Conservation (phyloP, 2,888 invertebrate genomes). For the Megaustenia siamemsis region DNA sequence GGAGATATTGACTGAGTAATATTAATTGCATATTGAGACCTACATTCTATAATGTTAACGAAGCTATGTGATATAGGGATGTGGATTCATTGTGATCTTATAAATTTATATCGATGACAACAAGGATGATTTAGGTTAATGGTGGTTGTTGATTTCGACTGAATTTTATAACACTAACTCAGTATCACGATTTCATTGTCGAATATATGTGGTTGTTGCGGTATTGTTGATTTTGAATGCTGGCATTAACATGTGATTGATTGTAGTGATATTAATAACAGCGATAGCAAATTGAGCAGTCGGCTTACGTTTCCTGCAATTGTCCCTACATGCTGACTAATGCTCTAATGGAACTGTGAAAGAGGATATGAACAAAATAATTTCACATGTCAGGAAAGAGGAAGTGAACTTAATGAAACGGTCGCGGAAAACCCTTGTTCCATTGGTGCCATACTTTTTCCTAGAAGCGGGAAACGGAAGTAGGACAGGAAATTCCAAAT, state of each 20-base stretch:
- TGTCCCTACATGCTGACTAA: not conserved
- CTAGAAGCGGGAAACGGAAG: slow-evolving; percentile 4
- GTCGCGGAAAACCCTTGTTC: not conserved
- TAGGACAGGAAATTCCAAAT: slow-evolving; percentile 38
- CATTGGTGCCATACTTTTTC: not conserved
- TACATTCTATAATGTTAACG: no score
- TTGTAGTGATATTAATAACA: not conserved
- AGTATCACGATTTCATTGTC: no score
- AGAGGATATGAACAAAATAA: slow-evolving; percentile 39
- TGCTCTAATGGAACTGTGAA: slow-evolving; percentile 27
- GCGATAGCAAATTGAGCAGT: not conserved
- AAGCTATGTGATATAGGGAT: no score
- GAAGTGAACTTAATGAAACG: slow-evolving; percentile 39
- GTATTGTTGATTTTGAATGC: no score
- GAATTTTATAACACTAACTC: no score
- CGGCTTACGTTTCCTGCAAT: slow-evolving; percentile 20
- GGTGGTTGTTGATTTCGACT: no score
- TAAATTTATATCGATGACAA: no score
- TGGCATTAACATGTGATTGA: not conserved
- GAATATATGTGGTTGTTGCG: no score
- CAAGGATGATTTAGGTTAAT: no score
- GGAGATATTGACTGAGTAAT: no score
- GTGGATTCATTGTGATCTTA: no score
- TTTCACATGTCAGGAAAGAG: slow-evolving; percentile 38
- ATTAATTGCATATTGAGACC: no score